Conservation (phyloP, 2,888 invertebrate genomes). For the Drosophila lutescens region DNA sequence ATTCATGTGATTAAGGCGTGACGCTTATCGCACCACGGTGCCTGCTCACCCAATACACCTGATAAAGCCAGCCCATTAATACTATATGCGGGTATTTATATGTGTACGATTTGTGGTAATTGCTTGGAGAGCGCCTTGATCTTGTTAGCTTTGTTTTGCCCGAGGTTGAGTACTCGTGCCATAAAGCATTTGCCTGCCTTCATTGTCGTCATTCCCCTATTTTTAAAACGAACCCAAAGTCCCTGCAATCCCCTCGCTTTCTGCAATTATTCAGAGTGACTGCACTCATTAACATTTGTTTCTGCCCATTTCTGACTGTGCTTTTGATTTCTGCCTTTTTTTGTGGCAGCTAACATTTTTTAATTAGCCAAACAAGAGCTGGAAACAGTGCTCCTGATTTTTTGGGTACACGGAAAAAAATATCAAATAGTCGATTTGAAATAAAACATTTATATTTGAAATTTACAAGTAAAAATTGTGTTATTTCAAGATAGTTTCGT, state of each 20-base stretch:
- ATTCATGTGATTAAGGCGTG: slow-evolving; percentile 65
- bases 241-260: background rate
- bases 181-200: slow-evolving; percentile 16
- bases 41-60: slow-evolving; percentile 42
- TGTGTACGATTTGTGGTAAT: slow-evolving; percentile 24
- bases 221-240: slow-evolving; percentile 15
- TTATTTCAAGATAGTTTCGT: no score
- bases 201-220: slow-evolving; percentile 45
- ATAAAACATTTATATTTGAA: no score
- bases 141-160: slow-evolving; percentile 20
- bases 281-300: slow-evolving; percentile 73
- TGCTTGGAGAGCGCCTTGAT: slow-evolving; percentile 37
- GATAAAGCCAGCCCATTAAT: slow-evolving; percentile 46
- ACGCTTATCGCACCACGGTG: slow-evolving; percentile 46
- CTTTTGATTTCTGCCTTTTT: slow-evolving; percentile 42
- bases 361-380: slow-evolving; percentile 47
- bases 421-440: no score
- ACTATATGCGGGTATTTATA: slow-evolving; percentile 5
- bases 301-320: slow-evolving; percentile 33
- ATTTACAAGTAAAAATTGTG: no score
- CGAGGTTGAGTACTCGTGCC: slow-evolving; percentile 2
- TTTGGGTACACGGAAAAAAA: background rate
- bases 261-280: slow-evolving; percentile 46
- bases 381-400: background rate
- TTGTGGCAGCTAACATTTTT: slow-evolving; percentile 33